A percentile compares a stretch with the other conserved stretches of the same genome.
Conservation (phyloP, 2,888 invertebrate genomes). For the Netelia virgata region DNA sequence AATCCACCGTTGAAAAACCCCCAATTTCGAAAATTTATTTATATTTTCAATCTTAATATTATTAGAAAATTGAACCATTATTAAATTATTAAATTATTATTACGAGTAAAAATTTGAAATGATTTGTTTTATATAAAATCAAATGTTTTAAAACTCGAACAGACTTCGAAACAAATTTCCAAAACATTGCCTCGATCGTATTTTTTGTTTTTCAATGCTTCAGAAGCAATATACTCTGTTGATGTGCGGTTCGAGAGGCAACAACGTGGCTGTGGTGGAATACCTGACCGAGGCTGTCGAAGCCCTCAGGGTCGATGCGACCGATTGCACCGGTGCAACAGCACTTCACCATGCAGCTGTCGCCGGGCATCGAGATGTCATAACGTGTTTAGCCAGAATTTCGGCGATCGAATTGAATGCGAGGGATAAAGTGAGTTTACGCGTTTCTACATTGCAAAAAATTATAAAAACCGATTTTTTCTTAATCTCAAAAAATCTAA, state of each 20-base stretch:
- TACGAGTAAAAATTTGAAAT: too few relatives aligned
- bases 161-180: too few relatives aligned
- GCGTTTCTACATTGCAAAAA: neutral
- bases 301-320: constrained; percentile 87
- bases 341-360: constrained; percentile 92
- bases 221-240: constrained; percentile 91
- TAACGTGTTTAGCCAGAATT: constrained; percentile 87
- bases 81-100: too few relatives aligned
- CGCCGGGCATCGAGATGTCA: constrained; percentile 89
- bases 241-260: constrained; percentile 92
- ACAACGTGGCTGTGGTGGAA: constrained; percentile 87
- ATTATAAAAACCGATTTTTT: neutral
- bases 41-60: too few relatives aligned
- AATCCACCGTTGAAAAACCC: too few relatives aligned
- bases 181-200: neutral
- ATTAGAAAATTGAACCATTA: too few relatives aligned
- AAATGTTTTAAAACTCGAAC: too few relatives aligned
- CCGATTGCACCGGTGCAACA: constrained; percentile 90
- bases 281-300: constrained; percentile 87
- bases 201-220: constrained; percentile 3
- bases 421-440: constrained; percentile 88
- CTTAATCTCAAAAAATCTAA: neutral
- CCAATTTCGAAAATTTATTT: too few relatives aligned
- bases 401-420: constrained; percentile 89
- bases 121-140: too few relatives aligned